Evolutionary conservation across 92 coral and sea anemone species (phyloP), one percentile per base, ranked within the genome.

Genomic region (Phenganax stokvisi): DNA sequence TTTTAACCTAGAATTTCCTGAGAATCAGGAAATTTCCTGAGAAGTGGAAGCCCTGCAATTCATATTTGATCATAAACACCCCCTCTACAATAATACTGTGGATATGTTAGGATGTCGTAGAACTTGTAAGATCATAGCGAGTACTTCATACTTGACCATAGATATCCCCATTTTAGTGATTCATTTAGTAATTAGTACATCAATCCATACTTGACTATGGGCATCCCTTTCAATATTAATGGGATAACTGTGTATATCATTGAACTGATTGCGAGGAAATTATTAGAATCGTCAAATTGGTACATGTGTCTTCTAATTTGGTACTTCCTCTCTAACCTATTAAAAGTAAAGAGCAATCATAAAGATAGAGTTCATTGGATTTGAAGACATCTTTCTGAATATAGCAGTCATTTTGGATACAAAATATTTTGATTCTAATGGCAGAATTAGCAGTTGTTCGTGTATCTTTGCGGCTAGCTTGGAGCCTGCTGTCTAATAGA

Each of bases 401-500:
- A 12, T 29, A 11, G 13, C 25, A 20, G 25, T 20, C 25, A 20
- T 20, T 20, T 20, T 20, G 25, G 56, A 7, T n/a, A n/a, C 57
- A 68, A 47, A 67, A 20, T 13, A 60, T 16, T 28, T 17, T n/a
- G 20, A 12, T 11, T 51, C 25, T 16, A n/a, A 94, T 94, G 98
- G 98, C 98, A 4, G 98, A 94, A 71, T 81, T 92, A 65, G 97
- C 89, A n/a, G 76, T 94, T 9, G 98, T 92, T 28, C 89, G 96
- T 2, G 80, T 94, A 17, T 94, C 98, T 63, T 86, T 94, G 53
- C 92, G 92, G 55, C 72, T 94, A 74, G 98, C 91, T 2, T 94
- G 98, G 98, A 89, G 91, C 37, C 60, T 94, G 80, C 88, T 94
- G 65, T 93, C 98, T 73, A 92, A 92, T 87, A 89, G 92, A 62